phyloP scores from a whole-genome alignment of 2,888 invertebrate species.

The Drosophila dives region DNA sequence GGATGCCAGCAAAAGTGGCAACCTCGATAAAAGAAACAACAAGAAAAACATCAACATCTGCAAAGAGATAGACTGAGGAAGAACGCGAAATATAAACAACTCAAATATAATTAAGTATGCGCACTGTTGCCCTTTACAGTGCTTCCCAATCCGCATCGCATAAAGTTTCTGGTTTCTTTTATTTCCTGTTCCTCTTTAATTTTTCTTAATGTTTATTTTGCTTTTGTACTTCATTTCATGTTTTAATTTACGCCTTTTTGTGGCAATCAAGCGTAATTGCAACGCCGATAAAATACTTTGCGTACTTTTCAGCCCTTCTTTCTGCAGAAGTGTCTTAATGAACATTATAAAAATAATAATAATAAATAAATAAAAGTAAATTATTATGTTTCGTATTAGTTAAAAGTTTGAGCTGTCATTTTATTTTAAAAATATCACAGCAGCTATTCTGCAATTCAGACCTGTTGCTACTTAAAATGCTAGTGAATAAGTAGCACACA shows the following conservation, averaged over 20 bases:
- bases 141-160: constrained; percentile 25
- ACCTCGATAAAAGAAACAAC: constrained; percentile 3
- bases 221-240: constrained; percentile 49
- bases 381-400: not conserved
- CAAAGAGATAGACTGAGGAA: not conserved
- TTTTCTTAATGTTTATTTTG: constrained; percentile 13
- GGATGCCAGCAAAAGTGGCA: constrained; percentile 38
- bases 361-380: not conserved
- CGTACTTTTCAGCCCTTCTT: constrained; percentile 17
- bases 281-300: constrained; percentile 27
- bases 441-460: constrained; percentile 29
- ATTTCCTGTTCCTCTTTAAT: constrained; percentile 21
- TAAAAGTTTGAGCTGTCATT: not conserved
- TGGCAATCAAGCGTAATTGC: constrained; percentile 72
- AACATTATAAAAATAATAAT: constrained; percentile 3
- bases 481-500: constrained; percentile 48
- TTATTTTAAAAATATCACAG: constrained; percentile 1
- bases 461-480: constrained; percentile 68
- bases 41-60: constrained; percentile 11
- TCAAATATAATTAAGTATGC: constrained; percentile 78
- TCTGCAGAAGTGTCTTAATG: constrained; percentile 7
- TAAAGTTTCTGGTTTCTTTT: constrained; percentile 61
- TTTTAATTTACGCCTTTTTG: constrained; percentile 67
- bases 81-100: constrained; percentile 60
- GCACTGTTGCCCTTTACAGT: constrained; percentile 69